These are phyloP conservation scores for Sebastolobus altivelis DNA, from an alignment of 2,797 vertebrate species.

Conservation along the genomic window DNA sequence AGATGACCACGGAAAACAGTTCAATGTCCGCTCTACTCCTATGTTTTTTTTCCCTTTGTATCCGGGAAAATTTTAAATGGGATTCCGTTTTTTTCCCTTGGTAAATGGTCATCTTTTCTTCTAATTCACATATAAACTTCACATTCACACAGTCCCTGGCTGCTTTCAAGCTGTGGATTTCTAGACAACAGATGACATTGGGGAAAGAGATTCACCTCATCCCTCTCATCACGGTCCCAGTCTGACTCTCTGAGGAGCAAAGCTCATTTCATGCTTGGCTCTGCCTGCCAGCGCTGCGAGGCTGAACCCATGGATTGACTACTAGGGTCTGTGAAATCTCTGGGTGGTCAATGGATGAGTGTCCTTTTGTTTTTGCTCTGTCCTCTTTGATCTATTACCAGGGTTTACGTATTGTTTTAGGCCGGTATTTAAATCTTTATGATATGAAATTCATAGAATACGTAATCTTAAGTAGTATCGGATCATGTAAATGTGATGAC, in stretches of 20 bases:
- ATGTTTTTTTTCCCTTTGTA: slow-evolving; percentile 8
- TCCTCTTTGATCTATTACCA: not conserved
- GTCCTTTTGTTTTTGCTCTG: slow-evolving; percentile 6
- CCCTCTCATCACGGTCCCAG: slow-evolving; percentile 49
- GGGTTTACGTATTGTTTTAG: not conserved
- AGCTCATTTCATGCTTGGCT: slow-evolving; percentile 71
- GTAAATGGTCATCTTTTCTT: slow-evolving; percentile 19
- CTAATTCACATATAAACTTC: slow-evolving; percentile 32
- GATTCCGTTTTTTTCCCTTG: not conserved
- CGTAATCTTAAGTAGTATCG: not conserved
- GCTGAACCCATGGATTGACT: slow-evolving; percentile 27
- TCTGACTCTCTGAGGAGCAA: slow-evolving; percentile 52
- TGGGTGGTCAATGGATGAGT: slow-evolving; percentile 26
- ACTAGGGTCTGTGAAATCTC: slow-evolving; percentile 23
- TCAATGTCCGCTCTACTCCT: not conserved
- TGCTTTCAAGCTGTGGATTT: slow-evolving; percentile 51
- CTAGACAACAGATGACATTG: slow-evolving; percentile 65
- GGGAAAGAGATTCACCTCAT: slow-evolving; percentile 46
- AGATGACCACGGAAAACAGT: too few relatives aligned
- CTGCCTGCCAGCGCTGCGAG: slow-evolving; percentile 33
- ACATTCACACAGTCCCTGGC: slow-evolving; percentile 27
- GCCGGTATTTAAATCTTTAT: not conserved
- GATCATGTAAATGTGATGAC: not conserved
- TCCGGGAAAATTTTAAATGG: not conserved
- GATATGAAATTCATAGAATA: not conserved